These are phyloP conservation scores for Fistularia commersonii DNA, from an alignment of 2,797 vertebrate genomes.

Conservation along the genomic window DNA sequence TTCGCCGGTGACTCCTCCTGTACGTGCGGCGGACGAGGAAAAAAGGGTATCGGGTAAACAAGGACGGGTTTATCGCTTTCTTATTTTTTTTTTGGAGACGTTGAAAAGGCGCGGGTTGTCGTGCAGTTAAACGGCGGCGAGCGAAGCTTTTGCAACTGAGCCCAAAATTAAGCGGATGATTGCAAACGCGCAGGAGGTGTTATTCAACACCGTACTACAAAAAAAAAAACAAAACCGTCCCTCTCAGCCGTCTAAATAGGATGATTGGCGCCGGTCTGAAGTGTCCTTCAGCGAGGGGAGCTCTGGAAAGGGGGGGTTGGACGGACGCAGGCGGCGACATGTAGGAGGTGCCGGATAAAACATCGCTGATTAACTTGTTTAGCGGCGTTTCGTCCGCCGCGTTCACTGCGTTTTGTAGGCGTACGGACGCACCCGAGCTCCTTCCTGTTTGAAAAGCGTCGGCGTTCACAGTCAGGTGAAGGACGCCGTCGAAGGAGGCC, in stretches of 20 bases:
- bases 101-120: constrained; percentile 15
- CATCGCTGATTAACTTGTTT: constrained; percentile 58
- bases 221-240: constrained; percentile 44
- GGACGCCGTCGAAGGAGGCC: constrained; percentile 39
- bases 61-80: no score
- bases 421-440: background rate
- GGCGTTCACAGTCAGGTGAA: constrained; percentile 43
- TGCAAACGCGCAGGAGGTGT: constrained; percentile 44
- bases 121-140: background rate
- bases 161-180: constrained; percentile 64
- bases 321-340: constrained; percentile 43
- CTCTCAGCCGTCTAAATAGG: constrained; percentile 70
- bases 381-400: background rate
- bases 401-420: background rate
- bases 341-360: constrained; percentile 64
- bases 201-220: constrained; percentile 49
- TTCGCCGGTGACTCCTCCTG: no score
- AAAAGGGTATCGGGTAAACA: no score
- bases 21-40: no score
- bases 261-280: constrained; percentile 75
- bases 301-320: constrained; percentile 53
- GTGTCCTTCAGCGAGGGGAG: constrained; percentile 72
- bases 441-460: constrained; percentile 19
- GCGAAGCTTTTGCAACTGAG: no score
- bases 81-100: no score